Percentiles rank a stretch among this genome's conserved stretches.
phyloP scores from a whole-genome alignment of 2,797 vertebrate genomes.

The Micropoecilia bifurca region DNA sequence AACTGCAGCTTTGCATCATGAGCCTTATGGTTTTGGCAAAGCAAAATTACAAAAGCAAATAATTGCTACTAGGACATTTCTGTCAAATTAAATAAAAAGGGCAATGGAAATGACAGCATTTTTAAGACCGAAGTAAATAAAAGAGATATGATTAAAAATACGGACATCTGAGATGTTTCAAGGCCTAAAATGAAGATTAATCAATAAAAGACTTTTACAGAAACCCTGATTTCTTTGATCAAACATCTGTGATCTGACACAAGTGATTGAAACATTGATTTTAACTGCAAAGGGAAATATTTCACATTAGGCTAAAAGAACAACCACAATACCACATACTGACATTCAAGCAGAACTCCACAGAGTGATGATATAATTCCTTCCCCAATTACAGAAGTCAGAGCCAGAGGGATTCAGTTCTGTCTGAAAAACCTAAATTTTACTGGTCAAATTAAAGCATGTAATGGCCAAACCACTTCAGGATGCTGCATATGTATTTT shows the following conservation, averaged over 20 bases:
- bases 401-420: not conserved
- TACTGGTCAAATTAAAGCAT: slow-evolving; percentile 1
- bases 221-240: not conserved
- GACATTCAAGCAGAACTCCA: not conserved
- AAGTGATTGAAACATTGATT: slow-evolving; percentile 8
- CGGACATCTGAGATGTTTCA: not conserved
- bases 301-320: not conserved
- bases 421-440: not conserved
- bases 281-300: not conserved
- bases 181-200: not conserved
- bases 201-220: not conserved
- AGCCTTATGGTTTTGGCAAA: not conserved
- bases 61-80: not conserved
- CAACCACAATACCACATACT: not conserved
- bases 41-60: not conserved
- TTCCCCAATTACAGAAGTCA: not conserved
- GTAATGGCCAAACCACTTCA: not conserved
- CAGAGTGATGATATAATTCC: slow-evolving; percentile 6
- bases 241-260: slow-evolving; percentile 22
- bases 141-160: not conserved
- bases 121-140: not conserved
- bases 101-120: not conserved
- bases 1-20: not conserved
- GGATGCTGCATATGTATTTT: not conserved
- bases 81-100: not conserved